These are phyloP conservation scores for Montipora foliosa DNA, from an alignment of 64 coral and sea anemone species.

Conservation along the genomic window DNA sequence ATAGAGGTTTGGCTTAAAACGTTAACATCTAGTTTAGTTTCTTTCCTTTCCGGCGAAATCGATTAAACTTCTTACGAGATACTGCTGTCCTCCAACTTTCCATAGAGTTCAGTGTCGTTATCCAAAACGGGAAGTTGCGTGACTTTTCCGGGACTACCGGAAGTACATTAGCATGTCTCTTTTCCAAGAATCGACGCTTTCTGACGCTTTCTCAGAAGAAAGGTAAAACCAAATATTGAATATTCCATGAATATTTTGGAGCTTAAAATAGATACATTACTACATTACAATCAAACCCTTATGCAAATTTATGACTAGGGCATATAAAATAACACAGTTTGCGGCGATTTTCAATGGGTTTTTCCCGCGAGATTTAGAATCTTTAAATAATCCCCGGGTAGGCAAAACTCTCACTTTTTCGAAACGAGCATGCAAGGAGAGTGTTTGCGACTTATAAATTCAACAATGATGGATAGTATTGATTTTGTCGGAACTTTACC, in stretches of 20 bases:
- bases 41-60: too few relatives aligned
- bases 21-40: too few relatives aligned
- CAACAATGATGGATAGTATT: background rate
- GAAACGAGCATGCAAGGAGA: conserved; percentile 5
- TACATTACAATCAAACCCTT: background rate
- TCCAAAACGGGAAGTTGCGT: conserved; percentile 32
- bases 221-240: conserved; percentile 25
- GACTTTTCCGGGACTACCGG: conserved; percentile 2
- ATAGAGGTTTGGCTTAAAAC: too few relatives aligned
- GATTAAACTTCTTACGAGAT: too few relatives aligned
- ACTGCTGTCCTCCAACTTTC: background rate
- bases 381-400: conserved; percentile 28
- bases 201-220: background rate
- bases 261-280: conserved; percentile 23
- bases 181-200: conserved; percentile 23
- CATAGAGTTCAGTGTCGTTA: background rate
- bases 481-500: background rate
- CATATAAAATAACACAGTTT: background rate
- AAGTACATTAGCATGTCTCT: conserved; percentile 28
- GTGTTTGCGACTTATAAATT: background rate
- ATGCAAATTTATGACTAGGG: background rate
- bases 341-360: background rate
- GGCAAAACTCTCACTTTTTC: background rate
- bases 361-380: background rate
- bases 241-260: background rate